Base-by-base conservation (phyloP, 2,888 invertebrate species). In the Drosophila greeni region DNA sequence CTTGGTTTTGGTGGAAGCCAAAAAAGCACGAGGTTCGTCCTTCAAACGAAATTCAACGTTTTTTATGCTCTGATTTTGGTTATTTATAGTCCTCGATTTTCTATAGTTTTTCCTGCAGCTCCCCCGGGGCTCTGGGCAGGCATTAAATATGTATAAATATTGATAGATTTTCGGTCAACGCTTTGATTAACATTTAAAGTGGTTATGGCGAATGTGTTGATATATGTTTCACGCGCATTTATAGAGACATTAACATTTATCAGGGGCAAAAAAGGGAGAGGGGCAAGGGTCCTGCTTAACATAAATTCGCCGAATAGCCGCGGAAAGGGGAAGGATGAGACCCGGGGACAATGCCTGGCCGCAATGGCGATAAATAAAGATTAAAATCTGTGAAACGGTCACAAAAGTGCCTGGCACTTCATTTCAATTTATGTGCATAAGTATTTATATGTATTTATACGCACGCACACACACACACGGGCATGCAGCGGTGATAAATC, bases 311-410 rank as follows among this genome's bases (percentile, higher is more conserved):
- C 55, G 31, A 48, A 42, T 37, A 31, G 59, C 68, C 59, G 58
- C 37, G 34, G n/a, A 47, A 11, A 26, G 26, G 39, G 26, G 40
- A 23, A 47, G 58, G 53, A 59, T 54, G 69, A 23, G 47, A 34
- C 16, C 31, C 16, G 20, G 23, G 51, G 49, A 47, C 45, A 47
- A 45, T 39, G 48, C 29, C 74, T 34, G 48, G 51, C 64, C 66
- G 57, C 70, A 76, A 45, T 29, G 71, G 65, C 79, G 74, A 79
- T 79, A 79, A 79, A 79, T 79, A 81, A 83, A 83, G 79, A 83
- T 79, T 79, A 79, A 79, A 83, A 79, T 83, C 82, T 83, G 74
- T 73, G 78, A 48, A 83, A 81, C 77, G 78, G 69, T 81, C 81
- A 70, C 77, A 74, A 80, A 81, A 82, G 75, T 82, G 77, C 65